A percentile compares a stretch with the other conserved stretches of the same genome.
These are phyloP conservation scores for Engraulis encrasicolus DNA, from an alignment of 2,113 vertebrate species.

Conservation along the genomic window DNA sequence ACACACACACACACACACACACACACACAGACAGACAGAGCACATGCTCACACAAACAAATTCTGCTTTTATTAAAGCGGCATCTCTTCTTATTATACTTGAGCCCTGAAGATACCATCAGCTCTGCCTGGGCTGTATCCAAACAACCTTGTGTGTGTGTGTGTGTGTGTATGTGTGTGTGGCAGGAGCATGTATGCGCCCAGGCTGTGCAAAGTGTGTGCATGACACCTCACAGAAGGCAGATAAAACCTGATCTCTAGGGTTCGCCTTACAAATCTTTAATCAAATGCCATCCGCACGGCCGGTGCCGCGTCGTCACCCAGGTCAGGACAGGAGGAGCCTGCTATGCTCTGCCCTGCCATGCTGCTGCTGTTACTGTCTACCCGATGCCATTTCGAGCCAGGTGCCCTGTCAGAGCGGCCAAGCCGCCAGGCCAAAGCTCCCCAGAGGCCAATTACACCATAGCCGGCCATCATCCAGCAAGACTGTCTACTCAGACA, in stretches of 20 bases:
- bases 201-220: no score
- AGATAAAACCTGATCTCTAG: background rate
- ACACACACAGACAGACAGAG: background rate
- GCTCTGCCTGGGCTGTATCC: background rate
- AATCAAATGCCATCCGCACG: background rate
- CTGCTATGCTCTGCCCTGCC: no score
- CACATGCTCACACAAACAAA: background rate
- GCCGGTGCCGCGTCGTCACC: background rate
- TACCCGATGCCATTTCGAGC: background rate
- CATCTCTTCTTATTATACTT: background rate
- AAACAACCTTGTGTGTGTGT: no score
- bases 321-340: background rate
- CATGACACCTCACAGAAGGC: background rate
- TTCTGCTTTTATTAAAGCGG: background rate
- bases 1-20: background rate
- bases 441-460: background rate
- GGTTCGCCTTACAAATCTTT: background rate
- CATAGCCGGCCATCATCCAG: background rate
- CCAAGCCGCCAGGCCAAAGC: background rate
- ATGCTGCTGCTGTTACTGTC: no score
- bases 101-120: background rate
- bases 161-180: no score
- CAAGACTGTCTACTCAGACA: background rate
- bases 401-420: background rate
- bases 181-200: no score